A percentile compares a stretch with the other conserved stretches of the same genome.
Conservation (phyloP, 2,888 invertebrate genomes). For the Tetheella fluctuosa region DNA sequence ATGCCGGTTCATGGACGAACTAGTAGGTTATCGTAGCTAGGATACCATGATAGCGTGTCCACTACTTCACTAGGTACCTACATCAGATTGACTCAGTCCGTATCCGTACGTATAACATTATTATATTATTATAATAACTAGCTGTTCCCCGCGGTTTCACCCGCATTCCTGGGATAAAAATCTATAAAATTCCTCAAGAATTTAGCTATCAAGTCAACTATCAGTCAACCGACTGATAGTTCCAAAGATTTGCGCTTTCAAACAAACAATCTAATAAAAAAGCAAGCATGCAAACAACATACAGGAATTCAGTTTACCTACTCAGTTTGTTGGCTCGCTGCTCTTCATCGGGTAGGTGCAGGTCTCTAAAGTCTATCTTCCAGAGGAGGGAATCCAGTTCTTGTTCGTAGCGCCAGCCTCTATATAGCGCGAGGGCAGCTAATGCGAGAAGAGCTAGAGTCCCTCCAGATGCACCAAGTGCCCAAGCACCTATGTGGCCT, state of each 20-base stretch:
- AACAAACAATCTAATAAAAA: too few species aligned
- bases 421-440: constrained; percentile 90
- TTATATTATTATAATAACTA: too few species aligned
- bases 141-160: too few species aligned
- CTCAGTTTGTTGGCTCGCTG: constrained; percentile 80
- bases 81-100: too few species aligned
- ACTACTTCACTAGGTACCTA: background rate
- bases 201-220: too few species aligned
- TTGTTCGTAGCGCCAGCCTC: constrained; percentile 97
- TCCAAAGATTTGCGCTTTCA: too few species aligned
- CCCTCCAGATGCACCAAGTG: constrained; percentile 91
- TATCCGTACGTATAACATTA: background rate
- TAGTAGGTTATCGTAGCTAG: constrained; percentile 3
- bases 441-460: constrained; percentile 88
- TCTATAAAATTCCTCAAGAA: too few species aligned
- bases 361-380: constrained; percentile 97
- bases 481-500: constrained; percentile 94
- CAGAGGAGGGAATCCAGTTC: constrained; percentile 96
- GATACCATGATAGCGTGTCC: background rate
- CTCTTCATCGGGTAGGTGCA: constrained; percentile 86
- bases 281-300: constrained; percentile 71
- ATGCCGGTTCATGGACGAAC: background rate
- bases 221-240: too few species aligned
- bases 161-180: too few species aligned
- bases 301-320: constrained; percentile 78